Evolutionary conservation across 2,113 vertebrate genomes (phyloP).

Genomic region (Rana temporaria): DNA sequence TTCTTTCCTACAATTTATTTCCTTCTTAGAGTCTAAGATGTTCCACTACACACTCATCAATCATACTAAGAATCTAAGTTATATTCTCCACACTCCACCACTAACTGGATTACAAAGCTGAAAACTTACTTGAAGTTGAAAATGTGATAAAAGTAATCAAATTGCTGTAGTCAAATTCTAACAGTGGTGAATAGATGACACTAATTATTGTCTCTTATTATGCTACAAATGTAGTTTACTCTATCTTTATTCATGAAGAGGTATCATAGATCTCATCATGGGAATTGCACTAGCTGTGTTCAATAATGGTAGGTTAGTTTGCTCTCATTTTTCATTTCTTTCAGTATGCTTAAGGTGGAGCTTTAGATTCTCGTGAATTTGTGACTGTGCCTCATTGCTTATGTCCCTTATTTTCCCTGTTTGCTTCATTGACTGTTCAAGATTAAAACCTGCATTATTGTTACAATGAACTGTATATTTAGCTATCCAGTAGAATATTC

Average conservation of each 20-base stretch:
- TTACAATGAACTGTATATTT: background rate
- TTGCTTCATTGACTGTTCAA: no score
- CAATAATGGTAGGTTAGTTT: conserved; percentile 75
- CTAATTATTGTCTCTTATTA: conserved; percentile 97
- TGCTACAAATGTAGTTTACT: conserved; percentile 85
- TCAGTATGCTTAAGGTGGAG: conserved; percentile 68
- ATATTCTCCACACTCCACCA: conserved; percentile 80
- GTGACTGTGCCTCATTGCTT: conserved; percentile 12
- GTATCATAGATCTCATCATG: conserved; percentile 71
- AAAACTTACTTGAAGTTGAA: conserved; percentile 94
- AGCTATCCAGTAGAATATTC: background rate
- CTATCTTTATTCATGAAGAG: conserved; percentile 91
- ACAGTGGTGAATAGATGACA: conserved; percentile 94
- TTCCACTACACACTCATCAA: conserved; percentile 85
- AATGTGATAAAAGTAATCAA: conserved; percentile 96
- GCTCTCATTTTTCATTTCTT: conserved; percentile 63
- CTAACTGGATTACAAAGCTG: conserved; percentile 90
- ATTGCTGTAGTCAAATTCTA: conserved; percentile 89
- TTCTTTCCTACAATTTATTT: conserved; percentile 60
- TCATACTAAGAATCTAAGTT: conserved; percentile 84
- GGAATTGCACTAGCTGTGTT: conserved; percentile 68
- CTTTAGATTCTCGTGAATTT: conserved; percentile 67
- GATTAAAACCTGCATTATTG: no score
- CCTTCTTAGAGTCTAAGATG: conserved; percentile 75
- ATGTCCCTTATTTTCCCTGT: background rate